phyloP scores from a whole-genome alignment of 2,113 vertebrate species.

The Plectropomus leopardus region DNA sequence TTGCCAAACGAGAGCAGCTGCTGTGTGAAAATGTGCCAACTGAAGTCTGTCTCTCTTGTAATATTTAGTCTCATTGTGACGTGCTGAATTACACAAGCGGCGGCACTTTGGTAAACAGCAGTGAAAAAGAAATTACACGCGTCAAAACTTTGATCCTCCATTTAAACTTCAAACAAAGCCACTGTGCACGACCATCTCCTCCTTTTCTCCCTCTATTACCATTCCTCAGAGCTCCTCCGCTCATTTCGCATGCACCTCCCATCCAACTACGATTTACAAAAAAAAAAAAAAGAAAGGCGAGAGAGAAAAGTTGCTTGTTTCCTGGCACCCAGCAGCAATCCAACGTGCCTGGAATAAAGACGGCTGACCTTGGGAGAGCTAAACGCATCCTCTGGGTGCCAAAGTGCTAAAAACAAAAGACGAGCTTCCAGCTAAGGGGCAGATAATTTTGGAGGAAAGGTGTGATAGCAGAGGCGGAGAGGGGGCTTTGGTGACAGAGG shows the following conservation, averaged over 20 bases:
- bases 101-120: conserved; percentile 15
- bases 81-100: background rate
- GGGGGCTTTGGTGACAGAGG: background rate
- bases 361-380: conserved; percentile 72
- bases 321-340: conserved; percentile 49
- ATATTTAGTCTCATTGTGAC: background rate
- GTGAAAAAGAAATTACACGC: conserved; percentile 12
- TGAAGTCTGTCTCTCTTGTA: background rate
- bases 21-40: conserved; percentile 18
- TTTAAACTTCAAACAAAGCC: conserved; percentile 30
- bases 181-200: background rate
- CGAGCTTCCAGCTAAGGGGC: conserved; percentile 53
- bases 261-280: conserved; percentile 43
- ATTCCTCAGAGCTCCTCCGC: conserved; percentile 34
- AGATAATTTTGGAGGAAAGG: conserved; percentile 64
- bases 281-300: background rate
- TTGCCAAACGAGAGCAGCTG: conserved; percentile 40
- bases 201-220: conserved; percentile 12
- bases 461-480: conserved; percentile 26
- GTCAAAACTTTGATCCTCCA: conserved; percentile 5
- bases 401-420: conserved; percentile 70
- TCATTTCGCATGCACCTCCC: conserved; percentile 58
- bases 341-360: conserved; percentile 73
- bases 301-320: conserved; percentile 60
- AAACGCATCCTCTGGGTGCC: conserved; percentile 67